These are phyloP conservation scores for Datnioides undecimradiatus DNA, from an alignment of 2,113 vertebrate species.

Conservation along the genomic window DNA sequence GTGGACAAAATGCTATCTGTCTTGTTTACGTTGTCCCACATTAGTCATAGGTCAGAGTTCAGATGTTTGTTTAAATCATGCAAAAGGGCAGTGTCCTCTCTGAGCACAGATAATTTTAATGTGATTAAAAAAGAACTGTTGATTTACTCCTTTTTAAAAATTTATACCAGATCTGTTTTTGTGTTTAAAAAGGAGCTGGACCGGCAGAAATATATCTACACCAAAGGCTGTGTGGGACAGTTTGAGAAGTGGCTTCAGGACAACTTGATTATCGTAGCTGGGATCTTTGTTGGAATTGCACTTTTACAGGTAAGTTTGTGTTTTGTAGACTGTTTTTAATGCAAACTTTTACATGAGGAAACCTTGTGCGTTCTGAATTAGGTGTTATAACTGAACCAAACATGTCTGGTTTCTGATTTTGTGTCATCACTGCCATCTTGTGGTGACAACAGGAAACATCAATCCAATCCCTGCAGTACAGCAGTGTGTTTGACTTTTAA, in stretches of 20 bases:
- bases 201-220: constrained; percentile 89
- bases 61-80: constrained; percentile 8
- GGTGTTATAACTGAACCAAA: not conserved
- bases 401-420: constrained; percentile 33
- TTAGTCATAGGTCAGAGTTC: constrained; percentile 59
- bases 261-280: constrained; percentile 91
- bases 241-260: constrained; percentile 96
- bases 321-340: not conserved
- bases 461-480: not conserved
- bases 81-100: constrained; percentile 4
- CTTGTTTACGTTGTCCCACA: constrained; percentile 13
- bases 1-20: constrained; percentile 17
- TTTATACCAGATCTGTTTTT: not conserved
- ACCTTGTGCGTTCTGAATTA: not conserved
- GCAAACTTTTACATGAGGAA: not conserved
- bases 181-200: constrained; percentile 84
- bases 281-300: constrained; percentile 90
- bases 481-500: not conserved
- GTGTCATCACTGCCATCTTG: constrained; percentile 71
- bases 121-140: not conserved
- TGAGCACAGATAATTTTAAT: not conserved
- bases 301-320: constrained; percentile 88
- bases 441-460: constrained; percentile 46
- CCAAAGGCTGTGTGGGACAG: constrained; percentile 93
- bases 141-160: not conserved